Evolutionary conservation across 2,797 vertebrate species (phyloP).

Genomic region (Gastrophryne carolinensis): DNA sequence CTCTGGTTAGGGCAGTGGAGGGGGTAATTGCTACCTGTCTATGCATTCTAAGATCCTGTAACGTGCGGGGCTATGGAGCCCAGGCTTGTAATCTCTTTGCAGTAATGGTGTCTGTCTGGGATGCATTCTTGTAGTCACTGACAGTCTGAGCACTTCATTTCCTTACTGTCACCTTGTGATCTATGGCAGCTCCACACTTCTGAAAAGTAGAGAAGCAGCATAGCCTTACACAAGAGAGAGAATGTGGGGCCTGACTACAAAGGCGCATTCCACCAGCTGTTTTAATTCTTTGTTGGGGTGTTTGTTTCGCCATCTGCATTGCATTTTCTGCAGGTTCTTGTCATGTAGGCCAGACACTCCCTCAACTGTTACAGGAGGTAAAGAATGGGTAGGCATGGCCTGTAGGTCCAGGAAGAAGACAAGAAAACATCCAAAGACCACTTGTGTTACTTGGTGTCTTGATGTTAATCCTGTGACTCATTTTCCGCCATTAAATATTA

Average conservation of each 20-base stretch:
- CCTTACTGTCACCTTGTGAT: conserved; percentile 9
- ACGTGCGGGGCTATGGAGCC: neutral
- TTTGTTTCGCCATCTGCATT: neutral
- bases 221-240: neutral
- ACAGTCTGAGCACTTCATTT: conserved; percentile 41
- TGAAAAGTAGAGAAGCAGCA: conserved; percentile 16
- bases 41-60: neutral
- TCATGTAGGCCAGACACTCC: neutral
- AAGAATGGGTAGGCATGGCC: neutral
- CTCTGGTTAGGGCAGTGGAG: neutral
- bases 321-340: neutral
- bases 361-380: too few species aligned
- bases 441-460: too few species aligned
- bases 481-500: too few species aligned
- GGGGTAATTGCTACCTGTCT: conserved; percentile 11
- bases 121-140: neutral
- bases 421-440: too few species aligned
- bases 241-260: neutral
- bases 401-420: neutral
- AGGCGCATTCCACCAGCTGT: neutral
- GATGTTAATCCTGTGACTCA: too few species aligned
- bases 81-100: conserved; percentile 8
- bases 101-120: conserved; percentile 23
- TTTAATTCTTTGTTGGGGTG: conserved; percentile 2
- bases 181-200: conserved; percentile 20